These are phyloP conservation scores for Villa cingulata DNA, from an alignment of 2,888 invertebrate species.

Conservation along the genomic window DNA sequence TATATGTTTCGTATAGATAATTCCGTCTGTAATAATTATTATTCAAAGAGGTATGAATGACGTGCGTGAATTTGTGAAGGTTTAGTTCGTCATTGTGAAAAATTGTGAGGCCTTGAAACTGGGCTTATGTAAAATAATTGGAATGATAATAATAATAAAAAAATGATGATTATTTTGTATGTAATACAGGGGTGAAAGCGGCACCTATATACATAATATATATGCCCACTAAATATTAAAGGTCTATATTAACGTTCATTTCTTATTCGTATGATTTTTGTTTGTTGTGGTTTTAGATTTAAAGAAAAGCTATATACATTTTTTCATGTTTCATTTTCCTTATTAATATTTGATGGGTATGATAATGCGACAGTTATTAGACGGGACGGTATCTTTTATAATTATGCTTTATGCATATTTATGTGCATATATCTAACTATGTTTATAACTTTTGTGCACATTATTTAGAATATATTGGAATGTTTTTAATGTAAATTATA, in stretches of 20 bases:
- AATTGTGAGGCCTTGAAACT: constrained; percentile 4
- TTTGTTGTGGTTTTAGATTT: neutral
- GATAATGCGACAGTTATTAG: constrained; percentile 10
- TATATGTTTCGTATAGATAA: too few relatives aligned
- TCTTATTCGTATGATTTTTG: too few relatives aligned
- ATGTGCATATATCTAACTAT: neutral
- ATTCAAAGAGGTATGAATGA: neutral
- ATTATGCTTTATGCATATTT: neutral
- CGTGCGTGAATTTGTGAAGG: constrained; percentile 34
- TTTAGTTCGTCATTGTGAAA: constrained; percentile 29
- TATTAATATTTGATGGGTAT: neutral
- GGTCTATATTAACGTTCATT: too few relatives aligned
- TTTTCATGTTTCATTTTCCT: neutral
- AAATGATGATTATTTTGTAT: constrained; percentile 2
- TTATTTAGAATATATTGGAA: too few relatives aligned
- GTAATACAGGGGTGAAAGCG: neutral
- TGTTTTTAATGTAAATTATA: too few relatives aligned
- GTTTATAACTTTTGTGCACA: neutral
- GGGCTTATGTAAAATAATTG: neutral
- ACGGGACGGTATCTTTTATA: constrained; percentile 2
- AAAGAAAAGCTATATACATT: neutral
- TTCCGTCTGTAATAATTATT: too few relatives aligned
- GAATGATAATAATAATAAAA: neutral
- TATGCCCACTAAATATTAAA: neutral
- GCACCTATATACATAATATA: neutral